Evolutionary conservation across 2,113 vertebrate genomes (phyloP).

Genomic region (Pimephales promelas): DNA sequence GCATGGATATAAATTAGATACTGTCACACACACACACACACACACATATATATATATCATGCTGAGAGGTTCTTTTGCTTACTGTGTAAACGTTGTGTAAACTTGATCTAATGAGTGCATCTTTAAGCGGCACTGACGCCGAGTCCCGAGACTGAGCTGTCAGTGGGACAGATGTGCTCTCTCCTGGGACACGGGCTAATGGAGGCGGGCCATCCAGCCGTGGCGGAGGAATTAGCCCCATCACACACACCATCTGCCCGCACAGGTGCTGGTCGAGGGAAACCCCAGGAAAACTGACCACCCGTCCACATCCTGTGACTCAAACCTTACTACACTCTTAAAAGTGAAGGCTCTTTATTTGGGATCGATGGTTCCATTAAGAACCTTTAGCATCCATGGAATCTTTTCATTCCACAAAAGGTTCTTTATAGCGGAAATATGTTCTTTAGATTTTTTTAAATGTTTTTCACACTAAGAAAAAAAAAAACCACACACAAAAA

Average conservation of each 20-base stretch:
- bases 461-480: too few relatives aligned
- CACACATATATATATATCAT: too few relatives aligned
- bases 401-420: too few relatives aligned
- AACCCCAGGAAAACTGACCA: slow-evolving; percentile 38
- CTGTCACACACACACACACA: too few relatives aligned
- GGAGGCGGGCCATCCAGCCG: slow-evolving; percentile 58
- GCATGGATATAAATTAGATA: not conserved
- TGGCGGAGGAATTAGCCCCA: slow-evolving; percentile 68
- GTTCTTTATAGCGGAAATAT: too few relatives aligned
- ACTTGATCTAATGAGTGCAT: not conserved
- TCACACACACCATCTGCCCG: slow-evolving; percentile 70
- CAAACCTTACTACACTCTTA: not conserved
- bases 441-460: too few relatives aligned
- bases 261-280: slow-evolving; percentile 63
- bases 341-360: too few relatives aligned
- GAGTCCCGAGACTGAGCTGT: not conserved
- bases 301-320: not conserved
- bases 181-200: slow-evolving; percentile 61
- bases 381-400: too few relatives aligned
- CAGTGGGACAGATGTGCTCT: slow-evolving; percentile 5
- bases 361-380: too few relatives aligned
- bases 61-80: too few relatives aligned
- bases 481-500: too few relatives aligned
- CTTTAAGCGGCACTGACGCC: not conserved
- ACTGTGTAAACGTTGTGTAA: not conserved